Evolutionary conservation across 2,113 vertebrate genomes (phyloP).

Genomic region (Caloenas nicobarica): DNA sequence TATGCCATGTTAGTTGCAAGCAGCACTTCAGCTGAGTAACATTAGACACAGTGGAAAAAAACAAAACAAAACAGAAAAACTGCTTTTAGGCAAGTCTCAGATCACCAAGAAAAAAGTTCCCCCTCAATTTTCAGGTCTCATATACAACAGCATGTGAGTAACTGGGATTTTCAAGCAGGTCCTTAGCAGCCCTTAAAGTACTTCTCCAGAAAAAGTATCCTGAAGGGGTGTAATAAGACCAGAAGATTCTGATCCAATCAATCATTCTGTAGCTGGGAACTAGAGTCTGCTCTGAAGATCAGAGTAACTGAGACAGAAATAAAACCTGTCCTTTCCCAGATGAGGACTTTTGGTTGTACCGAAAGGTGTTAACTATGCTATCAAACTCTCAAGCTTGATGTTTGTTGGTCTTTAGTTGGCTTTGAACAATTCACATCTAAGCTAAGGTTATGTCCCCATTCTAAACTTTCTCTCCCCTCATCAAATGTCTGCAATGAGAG

Average conservation of each 20-base stretch:
- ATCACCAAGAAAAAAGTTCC: not conserved
- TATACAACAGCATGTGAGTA: not conserved
- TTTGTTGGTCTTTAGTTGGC: not conserved
- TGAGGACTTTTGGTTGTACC: not conserved
- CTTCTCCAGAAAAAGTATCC: not conserved
- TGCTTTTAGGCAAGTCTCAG: not conserved
- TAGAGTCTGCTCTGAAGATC: not conserved
- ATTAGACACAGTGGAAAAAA: not conserved
- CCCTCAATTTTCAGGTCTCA: not conserved
- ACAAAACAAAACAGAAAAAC: not conserved
- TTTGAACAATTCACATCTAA: not conserved
- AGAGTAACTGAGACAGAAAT: not conserved
- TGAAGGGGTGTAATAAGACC: not conserved
- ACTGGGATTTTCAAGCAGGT: not conserved
- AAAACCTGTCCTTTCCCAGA: not conserved
- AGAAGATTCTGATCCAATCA: not conserved
- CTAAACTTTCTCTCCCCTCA: not conserved
- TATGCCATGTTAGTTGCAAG: not conserved
- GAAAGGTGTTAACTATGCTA: not conserved
- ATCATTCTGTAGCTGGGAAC: not conserved
- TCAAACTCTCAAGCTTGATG: not conserved
- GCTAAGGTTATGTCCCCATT: not conserved
- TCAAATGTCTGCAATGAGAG: not conserved
- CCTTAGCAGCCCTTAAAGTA: not conserved
- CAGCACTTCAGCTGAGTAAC: not conserved